These are phyloP conservation scores for Antechinus flavipes DNA, from an alignment of 2,113 vertebrate genomes.

Conservation along the genomic window DNA sequence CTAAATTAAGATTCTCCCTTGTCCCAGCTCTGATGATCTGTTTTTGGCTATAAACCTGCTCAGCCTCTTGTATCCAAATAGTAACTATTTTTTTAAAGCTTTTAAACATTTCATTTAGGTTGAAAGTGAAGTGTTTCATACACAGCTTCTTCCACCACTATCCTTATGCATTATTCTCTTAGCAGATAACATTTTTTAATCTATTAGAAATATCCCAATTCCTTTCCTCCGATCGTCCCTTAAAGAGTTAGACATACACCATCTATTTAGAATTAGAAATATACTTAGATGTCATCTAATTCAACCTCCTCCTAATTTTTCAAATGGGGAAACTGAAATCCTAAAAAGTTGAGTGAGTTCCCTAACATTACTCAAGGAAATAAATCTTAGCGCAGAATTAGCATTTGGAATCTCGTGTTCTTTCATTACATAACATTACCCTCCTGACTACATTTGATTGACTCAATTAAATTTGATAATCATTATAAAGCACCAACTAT, in stretches of 20 bases:
- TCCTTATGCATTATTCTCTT: neutral
- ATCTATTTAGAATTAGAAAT: neutral
- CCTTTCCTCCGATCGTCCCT: neutral
- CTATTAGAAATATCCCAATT: neutral
- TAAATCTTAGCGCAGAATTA: neutral
- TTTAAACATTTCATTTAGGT: neutral
- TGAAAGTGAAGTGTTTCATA: neutral
- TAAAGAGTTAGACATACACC: neutral
- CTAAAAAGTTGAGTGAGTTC: neutral
- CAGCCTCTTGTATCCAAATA: neutral
- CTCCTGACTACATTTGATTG: neutral
- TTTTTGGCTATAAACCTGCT: neutral
- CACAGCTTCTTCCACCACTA: conserved; percentile 14
- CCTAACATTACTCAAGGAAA: neutral
- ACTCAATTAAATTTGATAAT: neutral
- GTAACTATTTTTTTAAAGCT: conserved; percentile 30
- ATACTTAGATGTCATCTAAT: neutral
- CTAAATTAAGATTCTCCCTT: neutral
- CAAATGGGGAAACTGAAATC: neutral
- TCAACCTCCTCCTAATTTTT: neutral
- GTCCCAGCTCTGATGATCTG: neutral
- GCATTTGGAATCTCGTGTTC: neutral
- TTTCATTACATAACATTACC: neutral
- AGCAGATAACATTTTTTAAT: neutral
- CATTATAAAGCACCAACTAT: neutral